Evolutionary conservation across 2,888 invertebrate genomes (phyloP), one percentile per base, ranked within the genome.

Genomic region (Embidobia sp.): DNA sequence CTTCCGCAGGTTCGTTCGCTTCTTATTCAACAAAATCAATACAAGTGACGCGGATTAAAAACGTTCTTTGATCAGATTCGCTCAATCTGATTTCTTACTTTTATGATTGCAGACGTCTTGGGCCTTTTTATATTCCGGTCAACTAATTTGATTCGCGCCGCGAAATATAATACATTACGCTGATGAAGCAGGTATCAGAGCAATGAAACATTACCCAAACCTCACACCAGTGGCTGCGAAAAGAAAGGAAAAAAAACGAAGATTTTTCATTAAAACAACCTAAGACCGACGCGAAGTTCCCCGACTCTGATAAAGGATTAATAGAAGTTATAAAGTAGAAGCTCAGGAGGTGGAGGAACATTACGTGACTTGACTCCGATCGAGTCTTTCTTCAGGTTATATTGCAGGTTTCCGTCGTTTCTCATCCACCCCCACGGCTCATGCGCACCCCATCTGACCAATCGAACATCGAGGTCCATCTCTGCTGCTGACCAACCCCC

Each of bases 241-340:
- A 77, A 80, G 81, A 40, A 48, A 10, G 10, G 6, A 16, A 61
- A 66, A 61, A 74, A 66, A 55, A 31, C 10, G 26, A 80, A 83
- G 85, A 87, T 87, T 87, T 87, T 86, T 86, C 86, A 86, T 87
- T 87, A 87, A 85, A 84, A 83, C 85, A 80, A 77, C 75, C 77
- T 70, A 75, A 72, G 77, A 70, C 78, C 79, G 78, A 79, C 77
- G 78, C 73, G 77, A 81, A 82, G 80, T 81, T 83, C 79, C 79
- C 77, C 51, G 77, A 79, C 78, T 81, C 82, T 83, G 83, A 83
- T 82, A 89, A 89, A 89, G 89, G 89, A 89, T 88, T 89, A 89
- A 89, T 89, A 89, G 89, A 89, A 89, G 89, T 89, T 89, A 89
- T 89, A 89, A 89, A 89, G 89, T 89, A 89, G 88, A 88, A 87